A percentile compares a stretch with the other conserved stretches of the same genome.
Conservation (phyloP, 2,797 vertebrate species). For the Loriculus beryllinus region DNA sequence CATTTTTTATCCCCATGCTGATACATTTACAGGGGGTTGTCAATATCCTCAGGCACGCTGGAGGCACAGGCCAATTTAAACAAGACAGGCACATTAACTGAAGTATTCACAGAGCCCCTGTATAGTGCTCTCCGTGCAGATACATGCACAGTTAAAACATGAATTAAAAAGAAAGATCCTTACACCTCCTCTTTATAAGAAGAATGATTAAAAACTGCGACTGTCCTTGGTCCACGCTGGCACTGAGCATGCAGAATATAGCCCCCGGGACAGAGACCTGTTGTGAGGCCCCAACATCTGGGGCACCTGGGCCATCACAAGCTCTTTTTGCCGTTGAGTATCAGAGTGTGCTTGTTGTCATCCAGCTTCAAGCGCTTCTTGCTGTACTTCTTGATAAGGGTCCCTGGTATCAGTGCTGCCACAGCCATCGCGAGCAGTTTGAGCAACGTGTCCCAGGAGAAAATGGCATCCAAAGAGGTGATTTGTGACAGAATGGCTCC, state of each 20-base stretch:
- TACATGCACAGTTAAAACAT: background rate
- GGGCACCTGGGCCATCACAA: constrained; percentile 66
- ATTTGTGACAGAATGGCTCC: constrained; percentile 91
- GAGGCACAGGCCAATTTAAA: background rate
- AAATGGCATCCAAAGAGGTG: constrained; percentile 89
- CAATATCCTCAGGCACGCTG: background rate
- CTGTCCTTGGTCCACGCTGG: background rate
- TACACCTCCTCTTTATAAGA: background rate
- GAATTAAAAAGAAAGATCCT: constrained; percentile 5
- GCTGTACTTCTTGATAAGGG: constrained; percentile 86
- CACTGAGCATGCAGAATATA: constrained; percentile 12
- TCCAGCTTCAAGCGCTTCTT: constrained; percentile 77
- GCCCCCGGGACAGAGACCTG: background rate
- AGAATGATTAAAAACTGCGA: constrained; percentile 5
- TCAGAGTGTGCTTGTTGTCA: constrained; percentile 36
- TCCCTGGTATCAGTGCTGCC: constrained; percentile 86
- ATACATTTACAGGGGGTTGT: background rate
- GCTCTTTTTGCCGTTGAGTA: constrained; percentile 76
- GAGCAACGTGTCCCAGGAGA: constrained; percentile 87
- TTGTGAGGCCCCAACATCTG: background rate
- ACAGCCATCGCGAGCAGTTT: constrained; percentile 89
- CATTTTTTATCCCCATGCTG: background rate
- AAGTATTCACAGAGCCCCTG: background rate
- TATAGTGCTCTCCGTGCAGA: background rate
- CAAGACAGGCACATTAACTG: background rate